Evolutionary conservation across 2,797 vertebrate genomes (phyloP), one percentile per base, ranked within the genome.

Genomic region (Myripristis murdjan): DNA sequence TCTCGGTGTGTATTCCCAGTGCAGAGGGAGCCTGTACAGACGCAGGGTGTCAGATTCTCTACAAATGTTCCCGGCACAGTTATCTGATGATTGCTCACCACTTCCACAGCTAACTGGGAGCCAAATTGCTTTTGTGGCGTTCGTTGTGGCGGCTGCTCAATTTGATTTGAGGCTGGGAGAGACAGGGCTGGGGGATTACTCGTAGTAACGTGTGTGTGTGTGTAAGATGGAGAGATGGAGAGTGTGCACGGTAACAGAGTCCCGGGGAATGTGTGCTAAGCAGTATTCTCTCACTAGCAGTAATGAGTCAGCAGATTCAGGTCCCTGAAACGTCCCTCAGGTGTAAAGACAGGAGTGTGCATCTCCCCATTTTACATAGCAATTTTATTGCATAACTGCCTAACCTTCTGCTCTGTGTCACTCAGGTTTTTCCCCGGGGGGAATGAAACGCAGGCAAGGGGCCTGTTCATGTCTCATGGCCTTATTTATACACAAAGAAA

Each of bases 51-150:
- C 82, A 79, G 65, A 80, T 75, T 81, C 62, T 77, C 61, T 64
- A 56, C 71, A 60, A 74, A 84, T 61, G 77, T 79, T 82, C 70
- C 66, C 41, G 71, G 72, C 67, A 23, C 70, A 60, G 79, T 85
- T 83, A 77, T 86, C 84, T 85, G 72, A 81, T 68, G 77, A 86
- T 73, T 75, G 67, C 64, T 77, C 82, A 58, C 62, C 53, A 71
- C 77, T 82, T 87, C 85, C 73, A 64, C 64, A 39, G 67, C 73
- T 82, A 78, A 83, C 68, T 67, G 64, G 64, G 68, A 83, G 71
- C 70, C 70, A 83, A 75, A 84, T 63, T 63, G 41, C 73, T 81
- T 77, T 75, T 63, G 70, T 47, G 66, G 44, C 52, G 63, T 70
- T 79, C 59, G 7, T 56, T 73, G 75, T 48, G 68, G 81, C 7